A percentile compares a stretch with the other conserved stretches of the same genome.
These are phyloP conservation scores for Sphenodon punctatus DNA, from an alignment of 2,797 vertebrate species.

Conservation along the genomic window DNA sequence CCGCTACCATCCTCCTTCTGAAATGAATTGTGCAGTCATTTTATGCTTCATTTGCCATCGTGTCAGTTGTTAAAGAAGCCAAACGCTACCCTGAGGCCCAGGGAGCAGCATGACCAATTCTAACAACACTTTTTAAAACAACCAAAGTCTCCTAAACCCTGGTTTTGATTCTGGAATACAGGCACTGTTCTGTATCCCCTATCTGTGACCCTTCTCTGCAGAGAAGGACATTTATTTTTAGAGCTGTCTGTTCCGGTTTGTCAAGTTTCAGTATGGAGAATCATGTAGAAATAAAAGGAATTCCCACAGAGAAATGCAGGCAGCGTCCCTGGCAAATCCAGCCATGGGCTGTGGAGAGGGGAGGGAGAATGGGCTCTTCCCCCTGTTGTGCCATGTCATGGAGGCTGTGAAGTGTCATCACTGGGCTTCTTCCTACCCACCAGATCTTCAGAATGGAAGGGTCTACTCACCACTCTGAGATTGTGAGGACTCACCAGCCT, in stretches of 20 bases:
- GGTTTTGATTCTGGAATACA: neutral
- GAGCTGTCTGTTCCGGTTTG: slow-evolving; percentile 47
- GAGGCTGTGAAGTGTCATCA: no score
- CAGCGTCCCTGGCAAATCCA: neutral
- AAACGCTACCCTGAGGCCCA: neutral
- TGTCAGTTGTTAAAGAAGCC: slow-evolving; percentile 6
- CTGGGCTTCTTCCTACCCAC: no score
- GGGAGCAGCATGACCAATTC: neutral
- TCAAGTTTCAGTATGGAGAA: slow-evolving; percentile 26
- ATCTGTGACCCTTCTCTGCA: neutral
- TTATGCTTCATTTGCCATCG: slow-evolving; percentile 8
- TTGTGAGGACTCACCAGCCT: no score
- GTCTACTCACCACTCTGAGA: no score
- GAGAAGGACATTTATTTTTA: slow-evolving; percentile 36
- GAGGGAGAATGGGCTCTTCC: no score
- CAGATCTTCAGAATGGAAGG: no score
- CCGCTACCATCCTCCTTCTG: neutral
- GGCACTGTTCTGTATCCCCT: slow-evolving; percentile 11
- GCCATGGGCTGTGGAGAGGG: no score
- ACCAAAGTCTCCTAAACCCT: neutral
- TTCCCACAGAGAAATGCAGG: slow-evolving; percentile 25
- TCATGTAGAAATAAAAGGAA: slow-evolving; percentile 16
- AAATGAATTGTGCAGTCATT: neutral
- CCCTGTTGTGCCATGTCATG: no score
- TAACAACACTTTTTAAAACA: neutral